Evolutionary conservation across 2,797 vertebrate genomes (phyloP).

Genomic region (Sebastes cheni): DNA sequence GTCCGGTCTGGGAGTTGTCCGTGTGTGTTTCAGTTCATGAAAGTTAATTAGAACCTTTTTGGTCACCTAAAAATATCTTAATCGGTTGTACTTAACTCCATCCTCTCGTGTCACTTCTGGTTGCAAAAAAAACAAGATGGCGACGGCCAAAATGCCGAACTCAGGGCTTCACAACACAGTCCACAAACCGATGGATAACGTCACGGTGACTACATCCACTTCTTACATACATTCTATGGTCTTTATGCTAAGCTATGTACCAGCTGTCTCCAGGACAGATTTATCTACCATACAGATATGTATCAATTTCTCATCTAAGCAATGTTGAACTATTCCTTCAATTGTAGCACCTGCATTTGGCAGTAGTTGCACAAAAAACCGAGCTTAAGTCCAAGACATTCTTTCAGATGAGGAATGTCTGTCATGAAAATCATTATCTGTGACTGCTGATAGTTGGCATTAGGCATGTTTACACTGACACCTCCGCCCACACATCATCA

Average conservation of each 20-base stretch:
- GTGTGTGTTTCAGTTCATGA: too few relatives aligned
- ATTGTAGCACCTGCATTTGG: not conserved
- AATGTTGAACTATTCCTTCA: not conserved
- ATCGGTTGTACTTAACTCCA: too few relatives aligned
- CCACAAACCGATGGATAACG: too few relatives aligned
- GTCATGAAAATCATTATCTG: not conserved
- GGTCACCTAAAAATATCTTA: too few relatives aligned
- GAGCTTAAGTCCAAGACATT: not conserved
- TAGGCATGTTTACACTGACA: slow-evolving; percentile 20
- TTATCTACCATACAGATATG: not conserved
- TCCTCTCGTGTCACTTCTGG: too few relatives aligned
- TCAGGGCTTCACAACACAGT: too few relatives aligned
- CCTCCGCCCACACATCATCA: not conserved
- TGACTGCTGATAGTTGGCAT: slow-evolving; percentile 1
- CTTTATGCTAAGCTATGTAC: not conserved
- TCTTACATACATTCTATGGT: not conserved
- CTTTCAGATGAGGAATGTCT: slow-evolving; percentile 4
- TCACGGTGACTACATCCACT: too few relatives aligned
- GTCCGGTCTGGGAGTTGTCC: too few relatives aligned
- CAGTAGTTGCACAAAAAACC: not conserved
- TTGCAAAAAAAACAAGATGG: too few relatives aligned
- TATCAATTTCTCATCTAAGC: not conserved
- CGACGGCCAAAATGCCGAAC: too few relatives aligned
- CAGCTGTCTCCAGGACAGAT: not conserved
- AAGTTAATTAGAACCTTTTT: too few relatives aligned